Percentiles rank a stretch among this genome's conserved stretches.
Conservation (phyloP, 2,797 vertebrate species). For the Prionace glauca region DNA sequence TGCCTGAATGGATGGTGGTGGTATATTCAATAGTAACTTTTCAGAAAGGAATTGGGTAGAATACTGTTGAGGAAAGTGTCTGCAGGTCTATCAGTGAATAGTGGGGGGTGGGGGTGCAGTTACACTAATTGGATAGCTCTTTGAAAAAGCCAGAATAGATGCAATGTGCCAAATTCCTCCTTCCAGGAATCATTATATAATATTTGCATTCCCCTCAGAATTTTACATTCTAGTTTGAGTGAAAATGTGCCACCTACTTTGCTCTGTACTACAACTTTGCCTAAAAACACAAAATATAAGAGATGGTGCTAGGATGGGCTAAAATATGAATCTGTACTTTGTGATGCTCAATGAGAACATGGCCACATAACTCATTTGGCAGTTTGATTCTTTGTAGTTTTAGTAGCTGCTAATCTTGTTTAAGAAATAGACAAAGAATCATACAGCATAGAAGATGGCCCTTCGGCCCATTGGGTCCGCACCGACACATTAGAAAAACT, state of each 20-base stretch:
- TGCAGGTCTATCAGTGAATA: not conserved
- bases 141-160: no score
- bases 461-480: no score
- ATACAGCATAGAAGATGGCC: no score
- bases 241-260: not conserved
- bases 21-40: not conserved
- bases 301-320: not conserved
- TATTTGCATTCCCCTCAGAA: no score
- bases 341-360: not conserved
- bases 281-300: not conserved
- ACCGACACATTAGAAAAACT: no score
- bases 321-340: not conserved
- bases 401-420: not conserved
- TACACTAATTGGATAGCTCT: no score
- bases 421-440: not conserved
- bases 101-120: not conserved
- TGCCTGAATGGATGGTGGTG: not conserved
- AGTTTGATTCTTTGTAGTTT: not conserved
- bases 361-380: not conserved
- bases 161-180: no score
- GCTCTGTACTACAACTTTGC: not conserved
- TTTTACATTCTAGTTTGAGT: not conserved
- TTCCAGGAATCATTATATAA: no score
- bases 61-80: not conserved
- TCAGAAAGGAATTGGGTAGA: not conserved